These are phyloP conservation scores for Hypanus sabinus DNA, from an alignment of 2,113 vertebrate genomes.

Conservation along the genomic window DNA sequence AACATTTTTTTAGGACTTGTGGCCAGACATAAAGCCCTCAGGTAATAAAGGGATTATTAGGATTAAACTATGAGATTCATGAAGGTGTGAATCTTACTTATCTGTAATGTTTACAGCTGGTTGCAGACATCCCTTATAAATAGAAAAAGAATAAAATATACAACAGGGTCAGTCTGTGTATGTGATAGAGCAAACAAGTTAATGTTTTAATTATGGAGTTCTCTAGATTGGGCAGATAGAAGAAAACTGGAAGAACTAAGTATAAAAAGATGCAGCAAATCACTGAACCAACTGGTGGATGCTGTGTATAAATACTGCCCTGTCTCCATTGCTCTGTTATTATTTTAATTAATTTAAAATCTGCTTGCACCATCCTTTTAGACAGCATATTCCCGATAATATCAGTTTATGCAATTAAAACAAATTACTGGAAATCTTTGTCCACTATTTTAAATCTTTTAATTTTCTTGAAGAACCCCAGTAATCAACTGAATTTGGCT, in stretches of 20 bases:
- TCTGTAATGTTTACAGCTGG: background rate
- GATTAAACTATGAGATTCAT: background rate
- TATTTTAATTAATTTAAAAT: background rate
- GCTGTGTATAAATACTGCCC: no score
- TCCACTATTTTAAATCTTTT: background rate
- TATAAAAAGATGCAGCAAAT: background rate
- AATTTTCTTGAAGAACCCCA: background rate
- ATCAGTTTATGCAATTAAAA: no score
- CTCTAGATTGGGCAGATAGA: background rate
- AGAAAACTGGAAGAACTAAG: no score
- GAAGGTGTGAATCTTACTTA: slow-evolving; percentile 1
- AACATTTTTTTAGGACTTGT: background rate
- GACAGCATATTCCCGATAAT: no score
- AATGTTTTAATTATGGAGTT: background rate
- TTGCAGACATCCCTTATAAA: background rate
- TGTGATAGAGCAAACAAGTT: background rate
- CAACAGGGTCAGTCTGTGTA: background rate
- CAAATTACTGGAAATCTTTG: background rate
- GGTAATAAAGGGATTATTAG: background rate
- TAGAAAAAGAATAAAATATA: background rate
- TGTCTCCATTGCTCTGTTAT: background rate
- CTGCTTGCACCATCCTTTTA: background rate
- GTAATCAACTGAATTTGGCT: background rate
- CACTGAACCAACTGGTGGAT: background rate
- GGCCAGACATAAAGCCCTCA: background rate